These are phyloP conservation scores for Cyphomyrmex costatus DNA, from an alignment of 1,140 invertebrate species.

Conservation along the genomic window DNA sequence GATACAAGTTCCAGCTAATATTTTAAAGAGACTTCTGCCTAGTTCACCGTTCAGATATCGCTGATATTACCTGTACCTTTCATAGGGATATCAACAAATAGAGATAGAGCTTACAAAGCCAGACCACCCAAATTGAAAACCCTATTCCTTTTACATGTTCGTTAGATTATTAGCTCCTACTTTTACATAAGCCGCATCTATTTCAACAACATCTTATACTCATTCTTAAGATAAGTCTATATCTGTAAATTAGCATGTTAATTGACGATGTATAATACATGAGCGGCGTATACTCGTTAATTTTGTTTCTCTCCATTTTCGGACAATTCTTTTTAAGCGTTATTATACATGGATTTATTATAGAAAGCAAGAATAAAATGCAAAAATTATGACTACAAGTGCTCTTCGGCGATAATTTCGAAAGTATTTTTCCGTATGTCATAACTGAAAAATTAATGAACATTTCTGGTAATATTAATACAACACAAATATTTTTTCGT, in stretches of 20 bases:
- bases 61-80: neutral
- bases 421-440: neutral
- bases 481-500: neutral
- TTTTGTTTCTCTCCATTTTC: neutral
- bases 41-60: neutral
- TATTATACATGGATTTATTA: neutral
- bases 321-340: neutral
- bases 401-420: neutral
- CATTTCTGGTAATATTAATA: neutral
- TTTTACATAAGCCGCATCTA: slow-evolving; percentile 1
- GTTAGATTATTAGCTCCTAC: slow-evolving; percentile 18
- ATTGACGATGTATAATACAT: slow-evolving; percentile 39
- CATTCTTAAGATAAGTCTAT: slow-evolving; percentile 12
- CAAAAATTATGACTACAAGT: neutral
- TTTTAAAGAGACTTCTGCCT: neutral
- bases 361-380: neutral
- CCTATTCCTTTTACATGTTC: neutral
- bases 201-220: slow-evolving; percentile 24
- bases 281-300: neutral
- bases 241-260: slow-evolving; percentile 22
- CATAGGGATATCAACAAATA: neutral
- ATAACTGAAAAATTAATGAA: neutral
- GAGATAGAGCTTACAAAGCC: neutral
- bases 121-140: slow-evolving; percentile 37
- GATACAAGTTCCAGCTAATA: neutral